Base-by-base conservation (phyloP, 92 coral and sea anemone species). In the Anthopleura xanthogrammica region DNA sequence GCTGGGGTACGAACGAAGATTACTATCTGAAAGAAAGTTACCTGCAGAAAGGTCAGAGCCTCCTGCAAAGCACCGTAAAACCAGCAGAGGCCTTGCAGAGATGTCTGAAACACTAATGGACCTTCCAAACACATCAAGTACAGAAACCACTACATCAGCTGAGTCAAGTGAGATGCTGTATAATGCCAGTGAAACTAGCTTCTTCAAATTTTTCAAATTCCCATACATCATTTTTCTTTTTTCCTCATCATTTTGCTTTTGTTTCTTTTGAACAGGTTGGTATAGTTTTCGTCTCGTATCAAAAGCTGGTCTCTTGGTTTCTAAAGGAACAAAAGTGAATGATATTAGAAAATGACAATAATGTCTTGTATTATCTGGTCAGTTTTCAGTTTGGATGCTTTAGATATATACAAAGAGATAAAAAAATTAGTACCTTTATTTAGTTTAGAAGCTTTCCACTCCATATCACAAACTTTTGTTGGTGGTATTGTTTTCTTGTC, bases 381-480 rank as follows among this genome's bases (percentile, higher is more conserved):
- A n/a, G n/a, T n/a, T n/a, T n/a, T n/a, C n/a, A n/a, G n/a, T n/a
- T n/a, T n/a, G n/a, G n/a, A n/a, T n/a, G n/a, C n/a, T n/a, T n/a
- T n/a, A n/a, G n/a, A n/a, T n/a, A n/a, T n/a, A n/a, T n/a, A n/a
- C n/a, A n/a, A n/a, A n/a, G n/a, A n/a, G n/a, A n/a, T n/a, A 6
- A 64, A 20, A 65, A 65, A 65, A 65, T 0, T 65, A 65, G 10
- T 65, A 65, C 72, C 72, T 65, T 65, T 65, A 65, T 65, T 65
- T 36, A 65, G 72, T 65, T 65, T 65, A 65, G 72, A 65, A 65
- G 72, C 88, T 46, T 68, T 81, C 84, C 86, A 89, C 75, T 81
- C 80, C 81, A 89, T 85, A 54, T 89, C 92, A 78, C 80, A 89
- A 65, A 89, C 81, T 88, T 82, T 89, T 52, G 86, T 75, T 62